Evolutionary conservation across 2,113 vertebrate genomes (phyloP), one percentile per base, ranked within the genome.

Genomic region (Pholis gunnellus): DNA sequence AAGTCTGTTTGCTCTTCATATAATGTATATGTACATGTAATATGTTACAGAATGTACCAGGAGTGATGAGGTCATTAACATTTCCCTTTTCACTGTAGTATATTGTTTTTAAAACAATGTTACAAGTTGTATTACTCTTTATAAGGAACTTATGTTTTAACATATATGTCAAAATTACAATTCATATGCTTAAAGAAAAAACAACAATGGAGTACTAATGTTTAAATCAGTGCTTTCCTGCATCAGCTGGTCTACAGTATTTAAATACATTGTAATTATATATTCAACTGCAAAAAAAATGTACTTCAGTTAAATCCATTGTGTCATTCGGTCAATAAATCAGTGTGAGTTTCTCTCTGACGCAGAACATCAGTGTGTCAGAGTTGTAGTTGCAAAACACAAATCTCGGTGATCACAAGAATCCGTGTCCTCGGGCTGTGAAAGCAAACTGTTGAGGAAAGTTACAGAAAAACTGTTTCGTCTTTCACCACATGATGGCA

Each of bases 401-500:
- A n/a, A n/a, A 44, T 54, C n/a, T 36, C 10, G 3, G 2, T 11
- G n/a, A 52, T 22, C 11, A 22, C 25, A 10, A 4, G 2, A 57
- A 72, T 63, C n/a, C 50, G 56, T 66, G 22, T 10, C 66, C 42
- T 56, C 11, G 0, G 56, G 80, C 67, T 34, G 0, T 13, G 20
- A 57, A 57, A 67, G 14, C 36, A 11, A 6, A 29, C 22, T 11
- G 20, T 25, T 29, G 36, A 8, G 69, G 52, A 71, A 70, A 65
- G 13, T 59, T 66, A 46, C 66, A 57, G 6, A 25, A 6, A 71
- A 61, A 34, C 44, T 20, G 6, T 75, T 81, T 18, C 8, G 3
- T 18, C 5, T 85, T 68, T 75, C 11, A 50, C 92, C 93, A 91
- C 89, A 87, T 0, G 91, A 84, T 82, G 91, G 92, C 91, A 75